Percentiles rank a stretch among this genome's conserved stretches.
Evolutionary conservation across 2,797 vertebrate genomes (phyloP).

Genomic region (Spheniscus humboldti): DNA sequence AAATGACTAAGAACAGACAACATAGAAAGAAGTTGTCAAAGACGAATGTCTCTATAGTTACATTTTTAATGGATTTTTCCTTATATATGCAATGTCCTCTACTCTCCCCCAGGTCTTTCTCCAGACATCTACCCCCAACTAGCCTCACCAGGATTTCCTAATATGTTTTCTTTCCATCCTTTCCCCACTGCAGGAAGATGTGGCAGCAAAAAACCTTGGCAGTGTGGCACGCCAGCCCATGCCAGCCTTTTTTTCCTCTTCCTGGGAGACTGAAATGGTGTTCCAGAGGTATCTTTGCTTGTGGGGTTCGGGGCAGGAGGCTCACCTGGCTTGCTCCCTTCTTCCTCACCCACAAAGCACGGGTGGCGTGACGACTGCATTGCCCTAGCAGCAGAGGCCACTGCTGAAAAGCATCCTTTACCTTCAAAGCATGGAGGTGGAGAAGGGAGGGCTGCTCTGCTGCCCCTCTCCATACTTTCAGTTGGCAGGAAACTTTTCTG

Average conservation of each 20-base stretch:
- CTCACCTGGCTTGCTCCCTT: neutral
- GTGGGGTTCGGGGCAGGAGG: accelerated
- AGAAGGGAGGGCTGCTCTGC: neutral
- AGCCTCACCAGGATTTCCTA: neutral
- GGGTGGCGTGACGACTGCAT: accelerated
- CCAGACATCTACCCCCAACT: neutral
- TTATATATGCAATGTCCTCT: neutral
- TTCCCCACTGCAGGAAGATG: neutral
- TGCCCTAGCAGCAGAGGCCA: neutral
- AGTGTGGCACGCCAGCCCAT: neutral
- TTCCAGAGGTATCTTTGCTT: neutral
- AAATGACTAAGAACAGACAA: slow-evolving; percentile 31
- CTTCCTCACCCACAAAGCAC: neutral
- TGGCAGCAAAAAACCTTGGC: neutral
- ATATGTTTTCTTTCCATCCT: neutral
- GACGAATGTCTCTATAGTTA: neutral
- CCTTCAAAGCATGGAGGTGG: accelerated
- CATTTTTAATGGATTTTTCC: slow-evolving; percentile 20
- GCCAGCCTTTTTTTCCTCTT: neutral
- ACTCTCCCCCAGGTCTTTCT: neutral
- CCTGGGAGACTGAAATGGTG: neutral
- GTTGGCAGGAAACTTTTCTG: neutral
- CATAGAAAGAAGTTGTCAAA: slow-evolving; percentile 22
- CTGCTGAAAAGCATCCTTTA: neutral
- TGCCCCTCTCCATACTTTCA: accelerated